These are phyloP conservation scores for Ochropleura leucogaster DNA, from an alignment of 2,888 invertebrate species.

Conservation along the genomic window DNA sequence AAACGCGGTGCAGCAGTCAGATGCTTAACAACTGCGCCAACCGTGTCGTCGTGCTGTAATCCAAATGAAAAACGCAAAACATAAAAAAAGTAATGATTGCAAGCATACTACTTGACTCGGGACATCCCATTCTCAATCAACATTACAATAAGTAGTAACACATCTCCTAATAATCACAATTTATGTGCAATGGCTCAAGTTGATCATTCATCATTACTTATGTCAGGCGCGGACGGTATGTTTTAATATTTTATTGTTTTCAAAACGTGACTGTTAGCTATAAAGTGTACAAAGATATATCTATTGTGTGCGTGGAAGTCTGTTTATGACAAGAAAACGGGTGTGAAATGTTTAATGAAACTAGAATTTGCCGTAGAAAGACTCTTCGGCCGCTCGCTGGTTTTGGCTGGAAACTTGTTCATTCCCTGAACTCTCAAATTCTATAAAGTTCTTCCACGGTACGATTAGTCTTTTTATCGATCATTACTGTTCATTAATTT, in stretches of 20 bases:
- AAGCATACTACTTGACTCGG: background rate
- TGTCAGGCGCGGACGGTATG: slow-evolving; percentile 16
- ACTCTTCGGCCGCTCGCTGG: background rate
- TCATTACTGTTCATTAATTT: background rate
- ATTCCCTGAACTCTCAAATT: background rate
- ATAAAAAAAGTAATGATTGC: background rate
- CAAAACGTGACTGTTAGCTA: slow-evolving; percentile 39
- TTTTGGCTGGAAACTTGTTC: background rate
- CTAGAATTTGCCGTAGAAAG: background rate
- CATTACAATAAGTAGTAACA: slow-evolving; percentile 4
- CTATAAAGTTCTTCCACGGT: no score
- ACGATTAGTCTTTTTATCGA: background rate
- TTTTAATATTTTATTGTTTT: slow-evolving; percentile 42
- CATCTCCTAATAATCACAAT: slow-evolving; percentile 17
- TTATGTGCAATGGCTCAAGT: slow-evolving; percentile 29
- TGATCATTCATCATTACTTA: slow-evolving; percentile 14
- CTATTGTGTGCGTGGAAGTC: slow-evolving; percentile 2
- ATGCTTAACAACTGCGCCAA: no score
- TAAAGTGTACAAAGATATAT: slow-evolving; percentile 18
- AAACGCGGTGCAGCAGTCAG: no score
- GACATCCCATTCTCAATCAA: background rate
- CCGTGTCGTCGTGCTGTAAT: no score
- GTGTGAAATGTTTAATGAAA: background rate
- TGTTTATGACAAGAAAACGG: slow-evolving; percentile 3
- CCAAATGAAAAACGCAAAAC: background rate